Percentiles rank a stretch among this genome's conserved stretches.
phyloP scores from a whole-genome alignment of 1,140 invertebrate species.

The Achroia grisella region DNA sequence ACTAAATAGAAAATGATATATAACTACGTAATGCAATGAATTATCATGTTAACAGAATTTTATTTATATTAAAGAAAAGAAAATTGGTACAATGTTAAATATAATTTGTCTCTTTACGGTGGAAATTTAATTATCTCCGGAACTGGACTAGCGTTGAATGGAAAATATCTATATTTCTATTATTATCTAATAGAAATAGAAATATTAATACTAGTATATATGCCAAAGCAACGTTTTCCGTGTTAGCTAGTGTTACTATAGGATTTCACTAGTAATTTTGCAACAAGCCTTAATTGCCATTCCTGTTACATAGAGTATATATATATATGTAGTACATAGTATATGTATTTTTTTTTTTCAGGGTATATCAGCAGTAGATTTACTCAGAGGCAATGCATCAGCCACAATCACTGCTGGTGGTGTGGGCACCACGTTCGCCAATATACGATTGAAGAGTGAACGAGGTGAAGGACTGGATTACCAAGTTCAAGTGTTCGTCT shows the following conservation, averaged over 20 bases:
- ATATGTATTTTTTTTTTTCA: constrained; percentile 23
- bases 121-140: too few relatives aligned
- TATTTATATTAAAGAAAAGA: too few relatives aligned
- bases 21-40: too few relatives aligned
- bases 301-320: not conserved
- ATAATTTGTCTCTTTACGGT: too few relatives aligned
- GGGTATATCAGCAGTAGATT: constrained; percentile 42
- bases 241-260: not conserved
- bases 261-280: not conserved
- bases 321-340: constrained; percentile 2
- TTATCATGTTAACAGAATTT: too few relatives aligned
- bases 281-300: not conserved
- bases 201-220: too few relatives aligned
- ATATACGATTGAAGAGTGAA: constrained; percentile 46
- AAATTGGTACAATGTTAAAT: too few relatives aligned
- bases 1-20: too few relatives aligned
- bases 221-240: too few relatives aligned
- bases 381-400: constrained; percentile 24
- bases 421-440: constrained; percentile 36
- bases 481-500: constrained; percentile 43
- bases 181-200: too few relatives aligned
- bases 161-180: too few relatives aligned
- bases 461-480: constrained; percentile 40
- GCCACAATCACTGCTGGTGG: constrained; percentile 42
- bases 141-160: too few relatives aligned